Conservation (phyloP, 1,140 invertebrate species). For the Orius insidiosus region DNA sequence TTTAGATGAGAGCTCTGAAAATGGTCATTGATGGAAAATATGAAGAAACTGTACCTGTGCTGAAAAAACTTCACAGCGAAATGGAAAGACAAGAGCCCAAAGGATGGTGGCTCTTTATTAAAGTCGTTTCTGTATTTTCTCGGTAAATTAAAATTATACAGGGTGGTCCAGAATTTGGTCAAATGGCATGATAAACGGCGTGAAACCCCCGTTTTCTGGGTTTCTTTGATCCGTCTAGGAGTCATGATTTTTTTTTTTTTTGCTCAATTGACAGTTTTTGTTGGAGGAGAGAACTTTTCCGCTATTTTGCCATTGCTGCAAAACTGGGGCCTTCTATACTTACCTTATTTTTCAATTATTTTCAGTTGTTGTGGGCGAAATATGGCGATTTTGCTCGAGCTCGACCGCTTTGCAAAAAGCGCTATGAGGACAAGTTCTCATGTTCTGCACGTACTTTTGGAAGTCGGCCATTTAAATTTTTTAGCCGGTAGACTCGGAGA, state of each 20-base stretch:
- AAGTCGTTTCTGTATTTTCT: conserved; percentile 29
- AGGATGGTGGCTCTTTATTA: conserved; percentile 50
- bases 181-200: no score
- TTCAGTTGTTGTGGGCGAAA: conserved; percentile 43
- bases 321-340: no score
- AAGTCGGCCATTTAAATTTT: conserved; percentile 64
- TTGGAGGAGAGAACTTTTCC: no score
- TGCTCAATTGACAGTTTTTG: no score
- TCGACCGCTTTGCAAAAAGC: conserved; percentile 48
- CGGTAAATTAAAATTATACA: no score
- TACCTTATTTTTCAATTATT: conserved; percentile 15
- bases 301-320: no score
- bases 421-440: conserved; percentile 50
- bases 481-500: conserved; percentile 56
- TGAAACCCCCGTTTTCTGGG: no score
- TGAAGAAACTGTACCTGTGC: conserved; percentile 41
- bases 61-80: conserved; percentile 46
- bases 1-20: conserved; percentile 49
- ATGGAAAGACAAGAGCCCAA: conserved; percentile 56
- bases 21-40: conserved; percentile 58
- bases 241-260: no score
- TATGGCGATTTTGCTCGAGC: conserved; percentile 44
- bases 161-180: no score
- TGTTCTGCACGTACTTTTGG: conserved; percentile 50
- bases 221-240: no score